phyloP scores from a whole-genome alignment of 2,888 invertebrate genomes.

The Sacculina carcini region DNA sequence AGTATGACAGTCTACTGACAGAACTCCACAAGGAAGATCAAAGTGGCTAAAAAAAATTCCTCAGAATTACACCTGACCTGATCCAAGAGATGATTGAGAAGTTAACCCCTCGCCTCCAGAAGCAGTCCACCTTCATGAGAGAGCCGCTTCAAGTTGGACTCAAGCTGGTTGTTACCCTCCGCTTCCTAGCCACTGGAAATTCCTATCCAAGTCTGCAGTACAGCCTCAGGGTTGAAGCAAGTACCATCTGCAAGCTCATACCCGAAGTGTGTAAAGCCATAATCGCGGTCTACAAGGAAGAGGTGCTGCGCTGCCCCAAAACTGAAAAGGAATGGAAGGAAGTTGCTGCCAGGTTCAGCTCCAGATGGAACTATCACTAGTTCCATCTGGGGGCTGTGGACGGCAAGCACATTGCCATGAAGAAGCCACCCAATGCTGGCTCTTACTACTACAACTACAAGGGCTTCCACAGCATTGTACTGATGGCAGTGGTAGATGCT shows the following conservation, averaged over 20 bases:
- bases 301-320: neutral
- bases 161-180: neutral
- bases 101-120: neutral
- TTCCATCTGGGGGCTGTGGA: constrained; percentile 14
- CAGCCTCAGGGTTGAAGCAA: neutral
- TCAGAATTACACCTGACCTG: neutral
- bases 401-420: constrained; percentile 13
- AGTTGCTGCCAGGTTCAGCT: neutral
- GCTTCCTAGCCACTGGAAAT: neutral
- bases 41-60: neutral
- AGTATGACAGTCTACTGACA: neutral
- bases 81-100: neutral
- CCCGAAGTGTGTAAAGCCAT: neutral
- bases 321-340: neutral
- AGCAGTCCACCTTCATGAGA: neutral
- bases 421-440: constrained; percentile 9
- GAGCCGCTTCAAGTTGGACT: neutral
- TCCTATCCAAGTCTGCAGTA: neutral
- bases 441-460: constrained; percentile 11
- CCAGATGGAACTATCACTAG: constrained; percentile 15
- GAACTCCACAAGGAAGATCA: neutral
- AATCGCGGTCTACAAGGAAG: neutral
- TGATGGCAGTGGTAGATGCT: constrained; percentile 10
- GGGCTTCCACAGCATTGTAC: constrained; percentile 8
- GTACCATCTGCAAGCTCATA: neutral